These are phyloP conservation scores for Euplexia lucipara DNA, from an alignment of 2,888 invertebrate species.

Conservation along the genomic window DNA sequence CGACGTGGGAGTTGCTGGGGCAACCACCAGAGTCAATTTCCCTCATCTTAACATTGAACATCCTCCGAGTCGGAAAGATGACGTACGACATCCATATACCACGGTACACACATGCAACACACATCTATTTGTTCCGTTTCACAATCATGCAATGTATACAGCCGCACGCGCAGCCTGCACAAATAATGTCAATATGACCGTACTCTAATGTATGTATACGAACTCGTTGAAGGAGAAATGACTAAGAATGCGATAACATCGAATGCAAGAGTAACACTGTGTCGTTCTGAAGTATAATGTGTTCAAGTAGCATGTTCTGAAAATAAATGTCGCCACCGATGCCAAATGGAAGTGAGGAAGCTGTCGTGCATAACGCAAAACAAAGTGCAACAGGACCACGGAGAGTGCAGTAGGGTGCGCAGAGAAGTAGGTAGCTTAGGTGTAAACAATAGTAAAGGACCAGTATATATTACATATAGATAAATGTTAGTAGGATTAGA, in stretches of 20 bases:
- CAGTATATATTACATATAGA: conserved; percentile 59
- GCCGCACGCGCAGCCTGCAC: conserved; percentile 73
- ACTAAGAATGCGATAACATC: conserved; percentile 82
- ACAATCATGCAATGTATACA: conserved; percentile 88
- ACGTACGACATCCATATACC: conserved; percentile 88
- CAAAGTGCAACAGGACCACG: conserved; percentile 85
- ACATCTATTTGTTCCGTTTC: conserved; percentile 86
- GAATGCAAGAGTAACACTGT: conserved; percentile 83
- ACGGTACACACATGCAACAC: conserved; percentile 90
- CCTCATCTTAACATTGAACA: conserved; percentile 88
- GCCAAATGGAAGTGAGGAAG: conserved; percentile 80
- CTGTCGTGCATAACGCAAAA: conserved; percentile 83
- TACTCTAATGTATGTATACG: conserved; percentile 80
- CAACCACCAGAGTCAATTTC: conserved; percentile 90
- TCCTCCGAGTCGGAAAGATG: conserved; percentile 87
- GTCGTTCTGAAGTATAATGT: conserved; percentile 83
- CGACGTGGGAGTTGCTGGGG: conserved; percentile 82
- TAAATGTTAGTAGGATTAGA: conserved; percentile 65
- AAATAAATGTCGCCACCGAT: conserved; percentile 72
- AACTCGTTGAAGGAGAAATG: conserved; percentile 75
- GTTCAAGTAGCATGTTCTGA: conserved; percentile 77
- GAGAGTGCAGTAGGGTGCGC: conserved; percentile 79
- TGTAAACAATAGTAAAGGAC: conserved; percentile 67
- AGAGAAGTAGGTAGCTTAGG: conserved; percentile 63
- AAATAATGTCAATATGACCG: conserved; percentile 70